These are phyloP conservation scores for Chrysolina americana DNA, from an alignment of 2,888 invertebrate genomes.

Conservation along the genomic window DNA sequence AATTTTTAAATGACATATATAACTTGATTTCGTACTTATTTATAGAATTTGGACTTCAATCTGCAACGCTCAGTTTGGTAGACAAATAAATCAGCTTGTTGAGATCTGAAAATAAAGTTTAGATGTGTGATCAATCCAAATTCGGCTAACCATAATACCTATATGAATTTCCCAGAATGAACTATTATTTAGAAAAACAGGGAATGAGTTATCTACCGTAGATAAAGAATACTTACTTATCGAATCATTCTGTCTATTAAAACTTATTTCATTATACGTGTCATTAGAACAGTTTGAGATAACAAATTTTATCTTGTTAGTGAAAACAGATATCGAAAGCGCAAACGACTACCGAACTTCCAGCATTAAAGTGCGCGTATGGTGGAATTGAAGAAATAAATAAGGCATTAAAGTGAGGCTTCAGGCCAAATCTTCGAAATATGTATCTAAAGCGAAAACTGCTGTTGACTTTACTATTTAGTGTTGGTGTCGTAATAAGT, in stretches of 20 bases:
- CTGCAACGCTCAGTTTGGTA: too few relatives aligned
- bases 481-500: conserved; percentile 24
- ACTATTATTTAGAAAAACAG: conserved; percentile 20
- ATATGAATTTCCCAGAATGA: not conserved
- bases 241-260: conserved; percentile 33
- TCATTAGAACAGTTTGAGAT: conserved; percentile 48
- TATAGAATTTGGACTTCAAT: too few relatives aligned
- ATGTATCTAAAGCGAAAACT: conserved; percentile 28
- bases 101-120: too few relatives aligned
- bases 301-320: conserved; percentile 47
- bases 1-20: too few relatives aligned
- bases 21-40: too few relatives aligned
- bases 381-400: conserved; percentile 33
- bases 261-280: conserved; percentile 47
- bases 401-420: conserved; percentile 22
- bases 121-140: not conserved
- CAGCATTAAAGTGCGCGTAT: conserved; percentile 16
- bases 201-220: conserved; percentile 28
- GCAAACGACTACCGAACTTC: conserved; percentile 23
- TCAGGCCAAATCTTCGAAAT: conserved; percentile 26
- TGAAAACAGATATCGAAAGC: conserved; percentile 32
- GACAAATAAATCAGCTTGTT: too few relatives aligned
- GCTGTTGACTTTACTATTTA: conserved; percentile 23
- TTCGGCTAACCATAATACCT: not conserved
- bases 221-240: conserved; percentile 39